Percentiles rank a stretch among this genome's conserved stretches.
These are phyloP conservation scores for Anguilla obscura DNA, from an alignment of 2,797 vertebrate species.

Conservation along the genomic window DNA sequence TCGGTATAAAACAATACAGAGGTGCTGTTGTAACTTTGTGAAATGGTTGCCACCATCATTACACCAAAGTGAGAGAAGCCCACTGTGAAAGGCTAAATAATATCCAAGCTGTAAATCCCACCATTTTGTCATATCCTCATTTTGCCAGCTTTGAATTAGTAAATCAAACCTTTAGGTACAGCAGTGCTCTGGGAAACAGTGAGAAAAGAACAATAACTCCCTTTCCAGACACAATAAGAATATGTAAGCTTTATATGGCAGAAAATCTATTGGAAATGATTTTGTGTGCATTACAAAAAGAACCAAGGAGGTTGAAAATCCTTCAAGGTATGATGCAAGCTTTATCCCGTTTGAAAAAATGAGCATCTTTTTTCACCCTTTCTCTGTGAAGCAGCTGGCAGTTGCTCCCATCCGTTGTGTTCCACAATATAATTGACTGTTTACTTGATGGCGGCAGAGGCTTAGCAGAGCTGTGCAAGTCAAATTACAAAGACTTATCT, in stretches of 20 bases:
- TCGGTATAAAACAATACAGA: conserved; percentile 35
- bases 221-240: background rate
- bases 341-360: conserved; percentile 18
- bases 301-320: background rate
- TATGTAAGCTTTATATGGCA: background rate
- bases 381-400: conserved; percentile 23
- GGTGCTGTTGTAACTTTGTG: conserved; percentile 12
- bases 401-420: conserved; percentile 38
- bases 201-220: background rate
- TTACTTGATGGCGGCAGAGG: conserved; percentile 38
- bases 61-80: background rate
- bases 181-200: background rate
- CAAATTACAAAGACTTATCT: conserved; percentile 45
- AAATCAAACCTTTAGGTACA: conserved; percentile 46
- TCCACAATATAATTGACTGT: conserved; percentile 54
- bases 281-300: background rate
- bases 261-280: background rate
- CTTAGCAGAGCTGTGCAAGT: conserved; percentile 44
- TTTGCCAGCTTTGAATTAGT: conserved; percentile 51
- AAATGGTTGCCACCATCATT: background rate
- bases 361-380: conserved; percentile 37
- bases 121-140: conserved; percentile 38
- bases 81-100: background rate
- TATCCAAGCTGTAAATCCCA: background rate
- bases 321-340: conserved; percentile 42